phyloP scores from a whole-genome alignment of 2,888 invertebrate genomes.

The Dynastes maya region DNA sequence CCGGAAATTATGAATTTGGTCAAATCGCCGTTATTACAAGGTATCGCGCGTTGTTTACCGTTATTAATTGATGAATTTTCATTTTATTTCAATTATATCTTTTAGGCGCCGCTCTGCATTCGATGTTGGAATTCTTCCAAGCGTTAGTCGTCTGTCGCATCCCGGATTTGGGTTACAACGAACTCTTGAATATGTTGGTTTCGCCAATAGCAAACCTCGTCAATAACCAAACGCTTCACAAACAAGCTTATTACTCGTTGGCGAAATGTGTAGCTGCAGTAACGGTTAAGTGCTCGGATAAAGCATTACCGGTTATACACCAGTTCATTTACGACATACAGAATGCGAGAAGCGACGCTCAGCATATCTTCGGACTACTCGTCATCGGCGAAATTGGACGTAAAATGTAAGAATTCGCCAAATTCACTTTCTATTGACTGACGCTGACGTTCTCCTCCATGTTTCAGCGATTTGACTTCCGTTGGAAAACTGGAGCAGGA shows the following conservation, averaged over 20 bases:
- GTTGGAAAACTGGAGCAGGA: slow-evolving; percentile 84
- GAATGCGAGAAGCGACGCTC: slow-evolving; percentile 81
- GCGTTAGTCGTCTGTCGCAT: slow-evolving; percentile 89
- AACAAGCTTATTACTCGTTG: slow-evolving; percentile 93
- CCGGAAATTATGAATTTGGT: slow-evolving; percentile 90
- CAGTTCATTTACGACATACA: slow-evolving; percentile 83
- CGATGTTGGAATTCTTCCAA: slow-evolving; percentile 93
- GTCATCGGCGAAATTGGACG: slow-evolving; percentile 98
- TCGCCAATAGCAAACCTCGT: slow-evolving; percentile 72
- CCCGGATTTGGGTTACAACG: slow-evolving; percentile 83
- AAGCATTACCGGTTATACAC: slow-evolving; percentile 79
- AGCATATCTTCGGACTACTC: slow-evolving; percentile 93
- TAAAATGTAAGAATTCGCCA: slow-evolving; percentile 80
- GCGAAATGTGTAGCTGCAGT: slow-evolving; percentile 97
- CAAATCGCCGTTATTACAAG: slow-evolving; percentile 93
- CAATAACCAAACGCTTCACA: slow-evolving; percentile 70
- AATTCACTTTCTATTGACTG: background rate
- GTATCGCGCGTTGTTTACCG: slow-evolving; percentile 66
- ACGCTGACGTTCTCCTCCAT: background rate
- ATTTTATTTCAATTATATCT: slow-evolving; percentile 2
- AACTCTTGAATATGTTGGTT: slow-evolving; percentile 84
- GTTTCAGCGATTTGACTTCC: slow-evolving; percentile 82
- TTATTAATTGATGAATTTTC: background rate
- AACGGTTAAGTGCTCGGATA: slow-evolving; percentile 84
- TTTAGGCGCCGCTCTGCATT: slow-evolving; percentile 89